Evolutionary conservation across 2,113 vertebrate species (phyloP), one percentile per base, ranked within the genome.

Genomic region (Indicator indicator): DNA sequence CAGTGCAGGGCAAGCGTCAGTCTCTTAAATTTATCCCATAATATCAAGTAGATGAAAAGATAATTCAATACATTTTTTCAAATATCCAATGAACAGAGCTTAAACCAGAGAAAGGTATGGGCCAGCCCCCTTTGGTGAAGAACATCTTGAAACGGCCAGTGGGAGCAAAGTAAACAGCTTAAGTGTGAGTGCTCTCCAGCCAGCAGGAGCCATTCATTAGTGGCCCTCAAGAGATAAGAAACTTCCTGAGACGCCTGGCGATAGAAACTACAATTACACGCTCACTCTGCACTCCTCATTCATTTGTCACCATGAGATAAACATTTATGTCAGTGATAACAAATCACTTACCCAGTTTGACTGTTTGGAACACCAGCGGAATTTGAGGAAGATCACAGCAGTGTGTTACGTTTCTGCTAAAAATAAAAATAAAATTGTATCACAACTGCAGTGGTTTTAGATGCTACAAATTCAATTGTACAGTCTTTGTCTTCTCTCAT

Each of bases 261-360:
- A 89, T 5, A 95, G 88, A 88, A 95, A 94, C 89, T 95, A 94
- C 97, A 96, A 94, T 95, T 90, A 89, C 86, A 95, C 78, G 40
- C 76, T 83, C 92, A 82, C 80, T 88, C 71, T 65, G 95, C 80
- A 70, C 88, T 92, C 77, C 90, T 91, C 28, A 26, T 75, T 65
- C 92, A 93, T 95, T 90, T 95, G 93, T 97, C 97, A 98, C 74
- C 59, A 16, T 6, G 81, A 89, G 68, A 93, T 56, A 69, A 77
- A 98, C 95, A 96, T 94, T 96, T 97, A 76, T 94, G 93, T 84
- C 88, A 96, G 73, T 82, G 71, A 95, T 95, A 97, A 91, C 95
- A 97, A 98, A 95, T 4, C 68, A 87, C 75, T 96, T 83, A 80
- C 83, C 81, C 96, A 86, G 94, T 94, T 94, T 96, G 94, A 81